These are phyloP conservation scores for Rhinogobio ventralis DNA, from an alignment of 2,797 vertebrate genomes.

Conservation along the genomic window DNA sequence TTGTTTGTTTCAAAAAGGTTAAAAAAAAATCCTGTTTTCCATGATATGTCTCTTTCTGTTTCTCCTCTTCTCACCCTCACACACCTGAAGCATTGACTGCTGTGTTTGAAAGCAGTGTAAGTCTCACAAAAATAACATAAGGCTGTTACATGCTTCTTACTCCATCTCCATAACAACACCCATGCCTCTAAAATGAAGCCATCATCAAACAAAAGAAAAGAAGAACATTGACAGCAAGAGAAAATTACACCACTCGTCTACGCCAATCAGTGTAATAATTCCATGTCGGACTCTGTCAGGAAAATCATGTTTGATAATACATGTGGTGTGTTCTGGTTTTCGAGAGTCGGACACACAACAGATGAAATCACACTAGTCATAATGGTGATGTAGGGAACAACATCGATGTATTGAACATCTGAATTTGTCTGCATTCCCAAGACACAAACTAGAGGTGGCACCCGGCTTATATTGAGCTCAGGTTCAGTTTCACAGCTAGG, in stretches of 20 bases:
- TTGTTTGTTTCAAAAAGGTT: neutral
- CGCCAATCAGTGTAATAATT: constrained; percentile 42
- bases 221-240: constrained; percentile 30
- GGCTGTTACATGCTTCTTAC: neutral
- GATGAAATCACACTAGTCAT: constrained; percentile 23
- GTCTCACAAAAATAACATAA: constrained; percentile 11
- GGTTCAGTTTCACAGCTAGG: constrained; percentile 22
- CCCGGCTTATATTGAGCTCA: constrained; percentile 14
- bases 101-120: neutral
- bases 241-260: constrained; percentile 36
- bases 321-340: constrained; percentile 32
- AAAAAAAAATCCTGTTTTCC: neutral
- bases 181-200: constrained; percentile 26
- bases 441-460: neutral
- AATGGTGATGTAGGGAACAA: constrained; percentile 7
- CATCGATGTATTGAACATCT: constrained; percentile 27
- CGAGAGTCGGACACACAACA: constrained; percentile 13
- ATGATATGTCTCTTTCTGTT: neutral
- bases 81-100: constrained; percentile 11
- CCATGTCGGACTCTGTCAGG: neutral
- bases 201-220: constrained; percentile 37
- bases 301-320: constrained; percentile 33
- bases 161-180: constrained; percentile 36
- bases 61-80: neutral
- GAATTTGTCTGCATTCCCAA: constrained; percentile 11